phyloP scores from a whole-genome alignment of 2,888 invertebrate genomes.

The Notocelia uddmanniana region DNA sequence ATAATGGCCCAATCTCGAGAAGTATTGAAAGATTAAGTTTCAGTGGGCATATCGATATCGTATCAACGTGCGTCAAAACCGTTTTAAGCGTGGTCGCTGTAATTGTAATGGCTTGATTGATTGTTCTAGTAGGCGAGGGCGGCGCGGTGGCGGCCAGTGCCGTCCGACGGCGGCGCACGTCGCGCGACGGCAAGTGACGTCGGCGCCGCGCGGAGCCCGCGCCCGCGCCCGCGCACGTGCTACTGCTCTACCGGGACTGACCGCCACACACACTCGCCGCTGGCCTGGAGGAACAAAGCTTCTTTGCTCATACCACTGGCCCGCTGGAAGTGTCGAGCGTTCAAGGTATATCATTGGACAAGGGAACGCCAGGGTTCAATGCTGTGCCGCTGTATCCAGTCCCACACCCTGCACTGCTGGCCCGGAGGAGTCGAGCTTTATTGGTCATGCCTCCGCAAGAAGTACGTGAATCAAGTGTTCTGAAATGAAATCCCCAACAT shows the following conservation, averaged over 20 bases:
- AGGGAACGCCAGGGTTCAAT: too few species aligned
- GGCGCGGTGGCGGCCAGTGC: conserved; percentile 60
- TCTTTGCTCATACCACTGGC: not conserved
- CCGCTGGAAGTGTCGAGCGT: not conserved
- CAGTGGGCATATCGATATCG: too few species aligned
- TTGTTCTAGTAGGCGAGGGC: conserved; percentile 70
- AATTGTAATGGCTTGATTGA: conserved; percentile 14
- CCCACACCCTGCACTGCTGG: too few species aligned
- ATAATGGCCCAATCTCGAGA: too few species aligned
- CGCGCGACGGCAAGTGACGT: conserved; percentile 92
- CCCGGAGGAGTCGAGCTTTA: too few species aligned
- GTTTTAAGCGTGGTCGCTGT: not conserved
- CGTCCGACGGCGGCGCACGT: conserved; percentile 87
- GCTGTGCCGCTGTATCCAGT: too few species aligned
- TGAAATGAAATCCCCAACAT: not conserved
- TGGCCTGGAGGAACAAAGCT: not conserved
- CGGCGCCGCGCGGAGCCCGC: conserved; percentile 84
- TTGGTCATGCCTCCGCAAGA: too few species aligned
- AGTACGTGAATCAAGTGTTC: not conserved
- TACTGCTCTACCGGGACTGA: conserved; percentile 49
- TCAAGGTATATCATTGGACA: not conserved
- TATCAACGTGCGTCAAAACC: too few species aligned
- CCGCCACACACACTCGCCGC: conserved; percentile 27
- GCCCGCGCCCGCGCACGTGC: conserved; percentile 62
- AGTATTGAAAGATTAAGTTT: too few species aligned